Conservation (phyloP, 2,888 invertebrate genomes). For the Brenthis ino region DNA sequence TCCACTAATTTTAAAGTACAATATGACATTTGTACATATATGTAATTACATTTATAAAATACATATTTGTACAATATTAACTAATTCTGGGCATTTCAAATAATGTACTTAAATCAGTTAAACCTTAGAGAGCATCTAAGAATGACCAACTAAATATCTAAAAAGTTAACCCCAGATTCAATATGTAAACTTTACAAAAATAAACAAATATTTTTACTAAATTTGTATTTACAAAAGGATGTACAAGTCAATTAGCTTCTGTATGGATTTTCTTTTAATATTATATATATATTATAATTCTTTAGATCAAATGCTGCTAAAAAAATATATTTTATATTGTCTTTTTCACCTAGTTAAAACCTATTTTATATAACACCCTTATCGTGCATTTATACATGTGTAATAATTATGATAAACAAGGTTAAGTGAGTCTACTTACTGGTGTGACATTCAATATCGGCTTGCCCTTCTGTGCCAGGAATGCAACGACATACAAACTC, state of each 20-base stretch:
- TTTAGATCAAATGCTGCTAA: too few species aligned
- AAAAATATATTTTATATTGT: not conserved
- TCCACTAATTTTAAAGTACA: constrained; percentile 70
- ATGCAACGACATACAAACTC: constrained; percentile 92
- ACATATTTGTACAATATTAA: constrained; percentile 40
- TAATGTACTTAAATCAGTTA: not conserved
- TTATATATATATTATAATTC: too few species aligned
- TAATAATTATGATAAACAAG: constrained; percentile 34
- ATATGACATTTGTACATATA: constrained; percentile 52
- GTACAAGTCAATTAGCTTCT: not conserved
- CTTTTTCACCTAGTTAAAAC: not conserved
- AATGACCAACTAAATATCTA: constrained; percentile 1
- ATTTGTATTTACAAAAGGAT: constrained; percentile 8
- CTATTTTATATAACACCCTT: constrained; percentile 34
- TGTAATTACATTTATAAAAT: constrained; percentile 37
- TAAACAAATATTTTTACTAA: not conserved
- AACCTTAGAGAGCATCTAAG: not conserved
- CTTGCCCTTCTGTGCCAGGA: constrained; percentile 87
- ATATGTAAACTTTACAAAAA: not conserved
- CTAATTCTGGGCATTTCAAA: not conserved
- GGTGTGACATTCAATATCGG: constrained; percentile 86
- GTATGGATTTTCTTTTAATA: too few species aligned
- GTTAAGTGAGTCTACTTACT: constrained; percentile 63
- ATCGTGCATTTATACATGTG: constrained; percentile 81
- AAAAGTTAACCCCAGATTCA: constrained; percentile 4